Evolutionary conservation across 2,113 vertebrate species (phyloP).

Genomic region (Petrocephalus microphthalmus): DNA sequence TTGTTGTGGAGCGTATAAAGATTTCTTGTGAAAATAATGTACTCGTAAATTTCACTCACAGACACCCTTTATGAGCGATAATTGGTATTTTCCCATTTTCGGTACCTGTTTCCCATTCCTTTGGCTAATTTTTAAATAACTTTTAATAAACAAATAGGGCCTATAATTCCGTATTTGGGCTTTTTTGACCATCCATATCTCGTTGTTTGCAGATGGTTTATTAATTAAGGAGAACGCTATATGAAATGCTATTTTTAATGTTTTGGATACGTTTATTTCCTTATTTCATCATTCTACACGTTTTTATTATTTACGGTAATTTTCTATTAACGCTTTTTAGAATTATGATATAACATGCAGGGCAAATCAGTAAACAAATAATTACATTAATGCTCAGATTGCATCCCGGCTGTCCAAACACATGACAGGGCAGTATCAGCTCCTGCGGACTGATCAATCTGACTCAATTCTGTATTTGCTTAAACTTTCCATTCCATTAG

Average conservation of each 20-base stretch:
- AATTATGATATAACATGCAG: not conserved
- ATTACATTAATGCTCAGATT: not conserved
- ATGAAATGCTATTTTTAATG: not conserved
- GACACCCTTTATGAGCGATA: not conserved
- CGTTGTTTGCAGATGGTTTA: not conserved
- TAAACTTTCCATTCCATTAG: constrained; percentile 6
- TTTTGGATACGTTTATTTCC: not conserved
- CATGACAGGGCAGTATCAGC: not conserved
- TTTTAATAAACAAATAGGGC: not conserved
- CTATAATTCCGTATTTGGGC: not conserved
- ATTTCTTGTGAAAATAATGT: not conserved
- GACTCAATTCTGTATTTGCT: not conserved
- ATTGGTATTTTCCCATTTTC: not conserved
- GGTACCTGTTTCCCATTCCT: not conserved
- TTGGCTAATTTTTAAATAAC: not conserved
- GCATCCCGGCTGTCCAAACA: not conserved
- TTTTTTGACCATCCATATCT: not conserved
- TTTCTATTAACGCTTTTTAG: not conserved
- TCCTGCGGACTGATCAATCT: not conserved
- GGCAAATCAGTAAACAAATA: not conserved
- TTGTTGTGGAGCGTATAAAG: not conserved
- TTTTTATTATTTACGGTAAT: not conserved
- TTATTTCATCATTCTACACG: not conserved
- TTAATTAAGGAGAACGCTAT: not conserved
- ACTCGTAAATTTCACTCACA: not conserved